Percentiles rank a stretch among this genome's conserved stretches.
phyloP scores from a whole-genome alignment of 2,113 vertebrate genomes.

The Myotis brandtii region DNA sequence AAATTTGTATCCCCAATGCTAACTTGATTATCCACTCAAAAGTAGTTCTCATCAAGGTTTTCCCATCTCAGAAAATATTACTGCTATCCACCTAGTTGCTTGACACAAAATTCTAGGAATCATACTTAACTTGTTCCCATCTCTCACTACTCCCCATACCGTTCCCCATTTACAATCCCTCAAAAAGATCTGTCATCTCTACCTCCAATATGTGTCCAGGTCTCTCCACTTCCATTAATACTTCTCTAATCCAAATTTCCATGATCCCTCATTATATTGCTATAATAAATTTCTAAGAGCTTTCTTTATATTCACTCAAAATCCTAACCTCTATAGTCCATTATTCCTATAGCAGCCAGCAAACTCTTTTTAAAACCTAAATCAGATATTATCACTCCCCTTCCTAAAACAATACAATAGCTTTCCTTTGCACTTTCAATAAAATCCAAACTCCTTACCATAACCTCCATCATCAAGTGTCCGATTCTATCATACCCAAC shows the following conservation, averaged over 20 bases:
- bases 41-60: neutral
- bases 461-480: neutral
- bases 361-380: neutral
- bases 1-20: neutral
- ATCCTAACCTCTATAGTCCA: neutral
- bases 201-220: neutral
- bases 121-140: neutral
- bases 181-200: neutral
- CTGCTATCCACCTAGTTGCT: neutral
- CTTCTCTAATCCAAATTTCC: neutral
- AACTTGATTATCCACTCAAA: neutral
- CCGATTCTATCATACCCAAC: fast-evolving
- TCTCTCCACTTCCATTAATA: neutral
- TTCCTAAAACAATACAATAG: neutral
- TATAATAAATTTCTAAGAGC: neutral
- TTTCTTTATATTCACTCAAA: neutral
- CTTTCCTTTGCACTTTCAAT: neutral
- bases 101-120: neutral
- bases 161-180: neutral
- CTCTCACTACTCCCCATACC: neutral
- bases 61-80: neutral
- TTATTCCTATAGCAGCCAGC: neutral
- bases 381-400: neutral
- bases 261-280: neutral
- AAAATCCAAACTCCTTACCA: neutral